Conservation (phyloP, 64 coral and sea anemone species). For the Stylophora pistillata region DNA sequence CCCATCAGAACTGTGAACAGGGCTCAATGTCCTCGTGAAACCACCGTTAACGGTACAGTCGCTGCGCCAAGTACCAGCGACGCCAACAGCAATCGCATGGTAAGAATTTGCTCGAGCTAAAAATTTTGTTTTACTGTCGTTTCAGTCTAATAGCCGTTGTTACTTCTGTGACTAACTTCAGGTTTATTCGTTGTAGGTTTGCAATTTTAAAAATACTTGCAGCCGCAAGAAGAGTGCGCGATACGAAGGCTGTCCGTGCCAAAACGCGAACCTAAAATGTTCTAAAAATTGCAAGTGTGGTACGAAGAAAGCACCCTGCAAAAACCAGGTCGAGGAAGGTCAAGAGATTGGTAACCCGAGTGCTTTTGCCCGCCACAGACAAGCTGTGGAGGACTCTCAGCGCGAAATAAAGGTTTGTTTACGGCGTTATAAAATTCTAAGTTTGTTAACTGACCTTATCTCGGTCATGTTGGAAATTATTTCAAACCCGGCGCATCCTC, state of each 20-base stretch:
- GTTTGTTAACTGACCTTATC: no score
- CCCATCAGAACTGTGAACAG: no score
- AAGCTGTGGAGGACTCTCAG: constrained; percentile 3
- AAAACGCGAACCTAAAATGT: background rate
- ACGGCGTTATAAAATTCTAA: no score
- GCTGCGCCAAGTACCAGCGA: no score
- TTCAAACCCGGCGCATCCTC: no score
- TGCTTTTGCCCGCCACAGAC: constrained; percentile 18
- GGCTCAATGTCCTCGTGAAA: no score
- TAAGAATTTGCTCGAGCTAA: background rate
- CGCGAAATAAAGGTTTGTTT: constrained; percentile 12
- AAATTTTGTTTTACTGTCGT: background rate
- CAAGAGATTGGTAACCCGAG: background rate
- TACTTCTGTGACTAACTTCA: no score
- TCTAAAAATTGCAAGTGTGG: background rate
- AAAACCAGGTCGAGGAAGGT: constrained; percentile 9
- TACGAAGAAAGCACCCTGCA: no score
- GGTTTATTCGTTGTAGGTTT: constrained; percentile 18
- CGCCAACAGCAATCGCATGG: background rate
- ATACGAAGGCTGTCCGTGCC: constrained; percentile 6
- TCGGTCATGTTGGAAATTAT: no score
- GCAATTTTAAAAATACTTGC: constrained; percentile 41
- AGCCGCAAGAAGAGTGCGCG: background rate
- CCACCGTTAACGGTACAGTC: no score
- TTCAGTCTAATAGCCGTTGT: background rate